A percentile compares a stretch with the other conserved stretches of the same genome.
Evolutionary conservation across 92 coral and sea anemone genomes (phyloP).

Genomic region (Phymanthus crucifer): DNA sequence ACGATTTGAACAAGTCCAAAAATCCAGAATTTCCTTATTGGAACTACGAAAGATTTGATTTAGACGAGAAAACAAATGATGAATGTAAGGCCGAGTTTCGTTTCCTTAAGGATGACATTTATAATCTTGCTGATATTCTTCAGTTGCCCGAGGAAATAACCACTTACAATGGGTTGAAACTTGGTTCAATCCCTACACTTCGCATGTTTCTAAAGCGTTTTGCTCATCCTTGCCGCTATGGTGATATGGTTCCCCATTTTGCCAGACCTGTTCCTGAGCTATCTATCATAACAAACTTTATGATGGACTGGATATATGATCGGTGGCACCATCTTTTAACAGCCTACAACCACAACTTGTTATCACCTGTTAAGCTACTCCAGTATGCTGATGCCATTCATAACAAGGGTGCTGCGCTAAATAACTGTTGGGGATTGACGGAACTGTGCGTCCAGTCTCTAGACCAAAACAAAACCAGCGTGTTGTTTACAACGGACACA

Average conservation of each 20-base stretch:
- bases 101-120: conserved; percentile 45
- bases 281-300: conserved; percentile 54
- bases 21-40: conserved; percentile 57
- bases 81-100: conserved; percentile 66
- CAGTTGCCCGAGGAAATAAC: conserved; percentile 46
- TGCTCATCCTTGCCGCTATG: conserved; percentile 48
- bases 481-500: no score
- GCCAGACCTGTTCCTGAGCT: conserved; percentile 60
- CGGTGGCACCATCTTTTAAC: conserved; percentile 57
- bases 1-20: conserved; percentile 45
- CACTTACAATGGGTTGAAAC: conserved; percentile 43
- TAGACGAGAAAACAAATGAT: conserved; percentile 49
- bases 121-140: conserved; percentile 44
- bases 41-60: conserved; percentile 56
- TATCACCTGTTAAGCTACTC: conserved; percentile 44
- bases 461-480: conserved; percentile 25
- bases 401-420: conserved; percentile 32
- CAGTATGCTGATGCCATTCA: conserved; percentile 38
- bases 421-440: conserved; percentile 50
- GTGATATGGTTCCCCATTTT: conserved; percentile 50
- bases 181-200: conserved; percentile 35
- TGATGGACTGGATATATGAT: conserved; percentile 49
- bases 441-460: conserved; percentile 35
- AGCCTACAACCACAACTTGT: conserved; percentile 46
- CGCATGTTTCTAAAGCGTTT: conserved; percentile 39